Evolutionary conservation across 1,140 invertebrate genomes (phyloP).

Genomic region (Berghia stephanieae): DNA sequence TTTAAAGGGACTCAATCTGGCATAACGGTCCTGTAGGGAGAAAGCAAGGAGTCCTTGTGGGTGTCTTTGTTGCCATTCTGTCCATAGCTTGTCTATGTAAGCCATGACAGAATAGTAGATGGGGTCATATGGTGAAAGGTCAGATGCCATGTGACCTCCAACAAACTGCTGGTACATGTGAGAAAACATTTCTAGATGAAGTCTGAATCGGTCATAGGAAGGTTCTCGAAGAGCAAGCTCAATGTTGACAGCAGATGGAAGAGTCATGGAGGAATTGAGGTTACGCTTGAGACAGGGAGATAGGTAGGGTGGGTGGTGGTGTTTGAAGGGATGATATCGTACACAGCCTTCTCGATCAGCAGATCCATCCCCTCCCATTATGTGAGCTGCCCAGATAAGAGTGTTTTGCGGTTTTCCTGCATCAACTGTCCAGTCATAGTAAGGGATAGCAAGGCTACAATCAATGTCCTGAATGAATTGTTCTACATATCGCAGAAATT

Average conservation of each 20-base stretch:
- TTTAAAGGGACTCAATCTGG: conserved; percentile 52
- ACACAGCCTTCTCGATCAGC: conserved; percentile 49
- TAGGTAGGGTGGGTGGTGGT: conserved; percentile 47
- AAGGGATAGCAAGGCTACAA: conserved; percentile 54
- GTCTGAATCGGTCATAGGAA: conserved; percentile 46
- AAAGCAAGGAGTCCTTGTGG: conserved; percentile 41
- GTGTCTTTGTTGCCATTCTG: conserved; percentile 50
- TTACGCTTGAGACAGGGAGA: conserved; percentile 50
- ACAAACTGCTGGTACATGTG: conserved; percentile 49
- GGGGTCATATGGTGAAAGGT: conserved; percentile 53
- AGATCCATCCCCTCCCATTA: conserved; percentile 59
- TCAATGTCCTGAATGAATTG: conserved; percentile 45
- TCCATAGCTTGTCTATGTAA: conserved; percentile 57
- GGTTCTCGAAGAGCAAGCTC: conserved; percentile 48
- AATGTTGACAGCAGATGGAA: conserved; percentile 54
- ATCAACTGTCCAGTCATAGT: conserved; percentile 61
- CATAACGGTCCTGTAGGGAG: conserved; percentile 40
- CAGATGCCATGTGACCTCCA: conserved; percentile 54
- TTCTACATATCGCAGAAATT: conserved; percentile 51
- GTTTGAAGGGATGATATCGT: conserved; percentile 53
- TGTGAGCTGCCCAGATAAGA: conserved; percentile 48
- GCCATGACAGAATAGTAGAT: conserved; percentile 51
- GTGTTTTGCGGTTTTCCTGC: conserved; percentile 46
- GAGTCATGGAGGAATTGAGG: conserved; percentile 46
- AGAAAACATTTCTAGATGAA: conserved; percentile 47